Evolutionary conservation across 1,140 invertebrate genomes (phyloP).

Genomic region (Drosophila ercepeae): DNA sequence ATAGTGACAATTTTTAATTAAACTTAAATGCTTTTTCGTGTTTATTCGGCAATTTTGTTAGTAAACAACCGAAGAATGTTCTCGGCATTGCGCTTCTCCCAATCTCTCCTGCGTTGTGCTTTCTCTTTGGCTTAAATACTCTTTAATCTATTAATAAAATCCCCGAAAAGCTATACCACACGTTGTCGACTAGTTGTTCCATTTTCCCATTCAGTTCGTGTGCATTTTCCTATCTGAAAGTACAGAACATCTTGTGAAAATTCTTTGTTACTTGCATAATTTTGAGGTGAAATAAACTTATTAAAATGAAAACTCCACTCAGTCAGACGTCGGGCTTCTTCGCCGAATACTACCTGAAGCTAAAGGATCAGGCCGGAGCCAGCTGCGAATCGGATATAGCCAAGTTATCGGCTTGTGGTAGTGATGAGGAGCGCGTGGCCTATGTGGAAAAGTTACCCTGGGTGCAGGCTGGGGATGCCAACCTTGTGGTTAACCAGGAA

Average conservation of each 20-base stretch:
- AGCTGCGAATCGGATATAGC: constrained; percentile 55
- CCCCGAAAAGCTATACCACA: constrained; percentile 59
- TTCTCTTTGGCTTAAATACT: constrained; percentile 16
- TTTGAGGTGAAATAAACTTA: constrained; percentile 21
- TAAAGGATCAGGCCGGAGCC: constrained; percentile 53
- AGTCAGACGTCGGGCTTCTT: constrained; percentile 74
- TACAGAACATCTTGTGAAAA: constrained; percentile 13
- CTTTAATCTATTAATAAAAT: constrained; percentile 66
- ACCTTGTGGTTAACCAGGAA: constrained; percentile 66
- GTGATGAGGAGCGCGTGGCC: constrained; percentile 74
- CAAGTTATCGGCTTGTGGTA: constrained; percentile 57
- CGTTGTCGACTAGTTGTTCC: constrained; percentile 29
- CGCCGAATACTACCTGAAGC: constrained; percentile 76
- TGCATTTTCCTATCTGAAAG: constrained; percentile 59
- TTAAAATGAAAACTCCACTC: constrained; percentile 63
- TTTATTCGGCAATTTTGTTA: constrained; percentile 20
- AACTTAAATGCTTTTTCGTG: constrained; percentile 17
- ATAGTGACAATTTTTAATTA: constrained; percentile 14
- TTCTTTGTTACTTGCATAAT: constrained; percentile 61
- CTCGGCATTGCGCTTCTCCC: not conserved
- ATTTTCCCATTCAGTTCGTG: constrained; percentile 47
- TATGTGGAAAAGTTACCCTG: constrained; percentile 70
- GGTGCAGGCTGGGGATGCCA: constrained; percentile 59
- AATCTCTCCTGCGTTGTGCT: constrained; percentile 1
- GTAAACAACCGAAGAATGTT: constrained; percentile 29